These are phyloP conservation scores for Nothura maculosa DNA, from an alignment of 2,797 vertebrate genomes.

Conservation along the genomic window DNA sequence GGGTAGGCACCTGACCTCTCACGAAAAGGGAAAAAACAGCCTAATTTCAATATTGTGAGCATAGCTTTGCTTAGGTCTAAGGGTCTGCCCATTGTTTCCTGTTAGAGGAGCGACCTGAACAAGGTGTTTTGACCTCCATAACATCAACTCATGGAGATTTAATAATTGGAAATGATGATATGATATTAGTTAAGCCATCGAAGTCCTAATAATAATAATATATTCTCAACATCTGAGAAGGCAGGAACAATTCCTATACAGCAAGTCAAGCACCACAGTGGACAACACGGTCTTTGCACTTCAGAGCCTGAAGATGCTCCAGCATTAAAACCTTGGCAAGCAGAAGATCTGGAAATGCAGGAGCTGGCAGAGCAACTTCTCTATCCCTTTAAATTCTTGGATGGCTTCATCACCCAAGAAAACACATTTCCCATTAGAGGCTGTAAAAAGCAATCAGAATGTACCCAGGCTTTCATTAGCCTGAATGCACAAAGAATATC, in stretches of 20 bases:
- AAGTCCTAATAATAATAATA: background rate
- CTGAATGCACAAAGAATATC: background rate
- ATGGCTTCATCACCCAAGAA: background rate
- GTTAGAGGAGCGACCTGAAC: background rate
- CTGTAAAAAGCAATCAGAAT: background rate
- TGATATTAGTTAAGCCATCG: background rate
- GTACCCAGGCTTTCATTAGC: background rate
- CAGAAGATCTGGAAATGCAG: background rate
- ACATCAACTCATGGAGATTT: rapidly evolving
- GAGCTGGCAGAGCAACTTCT: rapidly evolving
- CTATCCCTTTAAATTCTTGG: background rate
- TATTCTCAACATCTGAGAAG: background rate
- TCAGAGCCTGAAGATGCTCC: background rate
- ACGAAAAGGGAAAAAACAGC: background rate
- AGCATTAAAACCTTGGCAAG: rapidly evolving
- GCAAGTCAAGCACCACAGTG: background rate
- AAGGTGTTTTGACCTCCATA: background rate
- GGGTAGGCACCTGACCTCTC: conserved; percentile 1
- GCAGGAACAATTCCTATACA: background rate
- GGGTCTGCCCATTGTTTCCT: rapidly evolving
- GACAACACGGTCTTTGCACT: background rate
- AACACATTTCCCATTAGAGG: background rate
- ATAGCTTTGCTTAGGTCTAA: background rate
- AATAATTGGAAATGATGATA: rapidly evolving
- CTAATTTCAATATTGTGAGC: rapidly evolving